Base-by-base conservation (phyloP, 2,888 invertebrate genomes). In the Leptinotarsa juncta region DNA sequence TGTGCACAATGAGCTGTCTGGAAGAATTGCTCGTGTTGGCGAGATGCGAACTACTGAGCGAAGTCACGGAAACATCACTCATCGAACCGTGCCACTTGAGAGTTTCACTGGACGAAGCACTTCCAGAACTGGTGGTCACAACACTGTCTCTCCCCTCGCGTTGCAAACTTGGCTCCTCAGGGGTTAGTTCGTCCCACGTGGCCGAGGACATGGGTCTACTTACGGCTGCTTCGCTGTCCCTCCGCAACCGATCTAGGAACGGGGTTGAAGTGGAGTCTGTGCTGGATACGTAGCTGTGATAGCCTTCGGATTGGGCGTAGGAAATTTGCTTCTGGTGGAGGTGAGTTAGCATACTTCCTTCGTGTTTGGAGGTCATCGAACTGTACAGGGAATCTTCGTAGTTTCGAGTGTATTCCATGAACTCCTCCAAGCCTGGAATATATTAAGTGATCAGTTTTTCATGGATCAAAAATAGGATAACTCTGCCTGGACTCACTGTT, bases 291-390 rank as follows among this genome's bases (percentile, higher is more conserved):
- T 94, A 94, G 86, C 94, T 94, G 86, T 94, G 94, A 87, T 94
- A 94, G 70, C 94, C 94, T 88, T 94, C 94, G 70, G 94, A 94
- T 84, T 94, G 94, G 69, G 94, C 94, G 88, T 94, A 94, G 70
- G 93, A 93, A 57, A 93, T 90, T 84, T 94, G 93, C 83, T 93
- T 93, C 81, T 93, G 93, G 85, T 93, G 93, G 81, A 91, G 89
- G 82, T 90, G 90, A 67, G 87, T 88, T 67, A 89, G 82, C 18
- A 85, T 83, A 49, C 79, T 82, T 75, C 90, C 90, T 79, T 90
- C 90, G 83, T 83, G 82, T 69, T 86, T 86, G 62, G 84, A 82
- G 78, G 76, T 81, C 81, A 84, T 82, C 10, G 84, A 84, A 76
- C 78, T 83, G 80, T 83, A 86, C 50, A 88, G 84, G 32, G 89